Evolutionary conservation across 2,113 vertebrate genomes (phyloP).

Genomic region (Nerophis lumbriciformis): DNA sequence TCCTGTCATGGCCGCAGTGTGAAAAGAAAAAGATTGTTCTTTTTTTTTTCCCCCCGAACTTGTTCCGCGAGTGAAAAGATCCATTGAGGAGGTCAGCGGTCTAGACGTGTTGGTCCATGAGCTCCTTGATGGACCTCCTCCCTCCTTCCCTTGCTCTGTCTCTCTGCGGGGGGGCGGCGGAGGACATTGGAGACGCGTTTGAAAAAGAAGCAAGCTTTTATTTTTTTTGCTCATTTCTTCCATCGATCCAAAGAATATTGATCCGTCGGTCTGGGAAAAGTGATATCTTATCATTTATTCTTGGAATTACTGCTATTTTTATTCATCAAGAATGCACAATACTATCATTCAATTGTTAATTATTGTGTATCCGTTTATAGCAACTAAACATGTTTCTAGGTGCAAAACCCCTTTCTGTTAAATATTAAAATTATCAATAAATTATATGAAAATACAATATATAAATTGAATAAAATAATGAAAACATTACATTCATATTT

Average conservation of each 20-base stretch:
- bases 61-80: constrained; percentile 93
- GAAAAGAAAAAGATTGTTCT: constrained; percentile 83
- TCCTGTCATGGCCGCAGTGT: no score
- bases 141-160: constrained; percentile 53
- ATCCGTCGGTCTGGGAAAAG: constrained; percentile 96
- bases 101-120: constrained; percentile 94
- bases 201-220: constrained; percentile 96
- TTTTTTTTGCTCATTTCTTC: constrained; percentile 93
- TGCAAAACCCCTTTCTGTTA: no score
- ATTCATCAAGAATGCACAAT: no score
- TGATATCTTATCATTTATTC: constrained; percentile 83
- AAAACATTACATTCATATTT: no score
- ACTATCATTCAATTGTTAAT: no score
- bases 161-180: constrained; percentile 66
- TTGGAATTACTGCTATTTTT: constrained; percentile 73
- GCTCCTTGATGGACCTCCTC: constrained; percentile 94
- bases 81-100: constrained; percentile 93
- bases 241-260: constrained; percentile 99
- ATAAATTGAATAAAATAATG: no score
- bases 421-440: no score
- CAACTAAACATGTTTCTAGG: no score
- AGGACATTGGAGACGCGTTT: constrained; percentile 91
- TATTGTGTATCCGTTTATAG: no score
- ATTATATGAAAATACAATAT: no score
- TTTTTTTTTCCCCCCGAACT: constrained; percentile 90